These are phyloP conservation scores for Scaptomyza flava DNA, from an alignment of 2,888 invertebrate species.

Conservation along the genomic window DNA sequence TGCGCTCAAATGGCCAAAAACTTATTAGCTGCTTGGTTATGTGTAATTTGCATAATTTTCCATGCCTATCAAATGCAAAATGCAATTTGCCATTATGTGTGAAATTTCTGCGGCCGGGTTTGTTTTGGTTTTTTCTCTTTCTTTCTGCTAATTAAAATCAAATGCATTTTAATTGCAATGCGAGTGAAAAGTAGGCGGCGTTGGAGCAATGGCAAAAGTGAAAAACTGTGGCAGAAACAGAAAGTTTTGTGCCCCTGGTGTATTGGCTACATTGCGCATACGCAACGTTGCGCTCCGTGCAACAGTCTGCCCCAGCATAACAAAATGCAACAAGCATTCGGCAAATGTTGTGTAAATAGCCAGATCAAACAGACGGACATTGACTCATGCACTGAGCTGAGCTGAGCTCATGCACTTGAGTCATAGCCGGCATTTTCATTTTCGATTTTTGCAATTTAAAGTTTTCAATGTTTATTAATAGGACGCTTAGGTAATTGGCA, in stretches of 20 bases:
- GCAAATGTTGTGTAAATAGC: slow-evolving; percentile 38
- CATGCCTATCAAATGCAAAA: slow-evolving; percentile 60
- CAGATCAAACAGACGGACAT: slow-evolving; percentile 36
- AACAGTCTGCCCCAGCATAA: slow-evolving; percentile 49
- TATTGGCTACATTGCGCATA: slow-evolving; percentile 35
- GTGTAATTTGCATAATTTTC: slow-evolving; percentile 61
- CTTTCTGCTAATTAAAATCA: slow-evolving; percentile 35
- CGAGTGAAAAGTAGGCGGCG: slow-evolving; percentile 55
- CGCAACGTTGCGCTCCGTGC: slow-evolving; percentile 51
- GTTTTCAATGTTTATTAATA: slow-evolving; percentile 51
- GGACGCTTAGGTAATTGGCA: slow-evolving; percentile 61
- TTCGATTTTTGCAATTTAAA: slow-evolving; percentile 19
- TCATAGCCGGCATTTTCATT: slow-evolving; percentile 30
- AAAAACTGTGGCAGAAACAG: slow-evolving; percentile 36
- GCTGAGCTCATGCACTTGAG: slow-evolving; percentile 59
- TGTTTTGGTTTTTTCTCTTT: neutral
- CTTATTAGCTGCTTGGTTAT: slow-evolving; percentile 44
- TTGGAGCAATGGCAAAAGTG: slow-evolving; percentile 23
- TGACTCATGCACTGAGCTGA: slow-evolving; percentile 45
- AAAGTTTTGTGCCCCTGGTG: slow-evolving; percentile 37
- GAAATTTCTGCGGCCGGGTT: slow-evolving; percentile 42
- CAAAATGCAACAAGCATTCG: slow-evolving; percentile 42
- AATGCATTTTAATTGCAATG: slow-evolving; percentile 56
- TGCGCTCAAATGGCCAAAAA: slow-evolving; percentile 54
- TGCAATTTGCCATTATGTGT: slow-evolving; percentile 60